Evolutionary conservation across 2,797 vertebrate genomes (phyloP).

Genomic region (Lycodopsis pacificus): DNA sequence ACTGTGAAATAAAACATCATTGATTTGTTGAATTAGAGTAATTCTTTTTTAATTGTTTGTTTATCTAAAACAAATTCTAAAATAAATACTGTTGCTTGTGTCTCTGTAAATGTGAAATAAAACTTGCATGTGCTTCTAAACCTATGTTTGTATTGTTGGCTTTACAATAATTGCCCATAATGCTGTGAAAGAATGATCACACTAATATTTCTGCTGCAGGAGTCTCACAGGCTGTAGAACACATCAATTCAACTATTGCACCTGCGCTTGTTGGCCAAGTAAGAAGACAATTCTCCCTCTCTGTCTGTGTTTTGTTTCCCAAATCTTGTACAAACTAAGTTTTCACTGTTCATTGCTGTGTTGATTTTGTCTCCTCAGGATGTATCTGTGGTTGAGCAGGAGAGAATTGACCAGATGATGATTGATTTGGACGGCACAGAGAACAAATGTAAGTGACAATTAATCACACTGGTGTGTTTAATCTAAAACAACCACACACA

Average conservation of each 20-base stretch:
- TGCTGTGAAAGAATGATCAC: neutral
- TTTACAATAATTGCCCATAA: neutral
- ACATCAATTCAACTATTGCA: conserved; percentile 94
- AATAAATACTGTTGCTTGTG: conserved; percentile 19
- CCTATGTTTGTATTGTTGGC: neutral
- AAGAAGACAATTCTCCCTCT: conserved; percentile 62
- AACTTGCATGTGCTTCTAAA: conserved; percentile 20
- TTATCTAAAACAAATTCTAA: neutral
- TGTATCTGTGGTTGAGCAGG: conserved; percentile 92
- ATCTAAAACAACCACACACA: neutral
- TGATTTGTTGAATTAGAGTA: neutral
- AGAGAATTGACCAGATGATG: conserved; percentile 95
- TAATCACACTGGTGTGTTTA: neutral
- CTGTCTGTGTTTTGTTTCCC: neutral
- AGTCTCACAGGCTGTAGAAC: conserved; percentile 94
- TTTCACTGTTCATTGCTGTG: neutral
- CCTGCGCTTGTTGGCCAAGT: conserved; percentile 94
- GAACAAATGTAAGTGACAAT: conserved; percentile 91
- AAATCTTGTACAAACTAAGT: neutral
- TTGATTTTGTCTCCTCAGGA: conserved; percentile 77
- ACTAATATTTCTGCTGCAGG: conserved; percentile 79
- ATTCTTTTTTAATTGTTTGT: neutral
- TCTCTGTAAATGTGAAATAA: neutral
- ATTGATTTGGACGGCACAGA: conserved; percentile 95
- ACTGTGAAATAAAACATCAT: neutral